Base-by-base conservation (phyloP, 92 coral and sea anemone genomes). In the Epizoanthus illoricatus region DNA sequence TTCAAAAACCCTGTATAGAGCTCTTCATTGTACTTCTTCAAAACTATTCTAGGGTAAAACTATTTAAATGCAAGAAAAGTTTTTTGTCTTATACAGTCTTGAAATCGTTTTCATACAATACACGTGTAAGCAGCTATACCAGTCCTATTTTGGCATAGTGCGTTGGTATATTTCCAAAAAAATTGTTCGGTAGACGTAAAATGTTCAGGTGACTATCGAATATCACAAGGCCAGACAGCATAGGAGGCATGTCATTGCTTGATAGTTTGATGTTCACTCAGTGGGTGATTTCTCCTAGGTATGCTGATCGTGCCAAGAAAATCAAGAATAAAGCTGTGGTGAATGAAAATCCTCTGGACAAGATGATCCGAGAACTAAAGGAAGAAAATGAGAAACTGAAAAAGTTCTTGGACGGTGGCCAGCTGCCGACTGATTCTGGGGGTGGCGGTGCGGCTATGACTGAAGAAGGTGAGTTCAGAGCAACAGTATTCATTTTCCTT, bases 241-340 rank as follows among this genome's bases (percentile, higher is more conserved):
- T 28, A 28, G 36, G 2, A 1, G 36, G 36, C 36, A 2, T 28
- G 36, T 28, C 2, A 28, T 28, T 28, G 36, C 36, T 1, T 52
- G 56, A 52, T 52, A 10, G 56, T 52, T 12, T 52, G 15, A 2
- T 52, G 56, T 52, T 52, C 56, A 52, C 56, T 52, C 56, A 52
- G 13, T 1, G 12, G 12, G 12, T 9, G 56, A 2, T 52, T 52
- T 52, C 56, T 52, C 11, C 47, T 47, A 97, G 99, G 59, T 97
- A 97, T 88, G 99, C 99, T 74, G 99, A 97, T 75, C 98, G 99
- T 70, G 99, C 99, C 62, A 97, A 97, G 88, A 97, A 97, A 71
- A 97, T 97, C 92, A 97, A 97, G 86, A 97, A 97, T 89, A 97
- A 97, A 65, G 99, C 99, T 5, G 99, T 97, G 17, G 99, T 97